Percentiles rank a stretch among this genome's conserved stretches.
These are phyloP conservation scores for Aythya baeri DNA, from an alignment of 2,113 vertebrate species.

Conservation along the genomic window DNA sequence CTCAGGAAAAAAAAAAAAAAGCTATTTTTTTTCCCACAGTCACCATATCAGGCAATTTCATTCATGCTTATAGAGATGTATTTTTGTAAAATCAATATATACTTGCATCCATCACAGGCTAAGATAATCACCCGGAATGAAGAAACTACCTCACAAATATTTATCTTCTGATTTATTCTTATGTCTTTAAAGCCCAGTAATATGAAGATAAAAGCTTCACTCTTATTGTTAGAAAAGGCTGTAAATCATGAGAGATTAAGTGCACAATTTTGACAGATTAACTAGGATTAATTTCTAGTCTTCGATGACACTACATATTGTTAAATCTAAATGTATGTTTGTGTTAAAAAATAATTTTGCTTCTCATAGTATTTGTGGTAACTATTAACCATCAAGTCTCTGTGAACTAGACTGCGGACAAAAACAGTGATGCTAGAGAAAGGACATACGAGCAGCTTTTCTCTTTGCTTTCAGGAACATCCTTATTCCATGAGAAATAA, in stretches of 20 bases:
- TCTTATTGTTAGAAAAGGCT: neutral
- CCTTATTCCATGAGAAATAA: neutral
- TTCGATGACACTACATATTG: neutral
- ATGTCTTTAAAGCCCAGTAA: neutral
- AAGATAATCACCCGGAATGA: neutral
- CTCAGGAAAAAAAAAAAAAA: neutral
- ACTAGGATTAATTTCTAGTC: slow-evolving; percentile 36
- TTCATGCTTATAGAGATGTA: neutral
- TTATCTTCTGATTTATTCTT: slow-evolving; percentile 43
- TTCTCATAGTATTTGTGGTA: neutral
- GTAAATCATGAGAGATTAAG: slow-evolving; percentile 18
- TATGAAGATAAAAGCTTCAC: slow-evolving; percentile 16
- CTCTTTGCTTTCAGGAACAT: neutral
- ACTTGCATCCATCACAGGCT: neutral
- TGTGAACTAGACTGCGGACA: neutral
- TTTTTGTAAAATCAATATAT: neutral
- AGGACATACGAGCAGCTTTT: neutral
- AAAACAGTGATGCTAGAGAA: neutral
- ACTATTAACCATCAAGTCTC: neutral
- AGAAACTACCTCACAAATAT: neutral
- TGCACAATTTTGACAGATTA: slow-evolving; percentile 38
- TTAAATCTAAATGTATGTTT: neutral
- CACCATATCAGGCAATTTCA: neutral
- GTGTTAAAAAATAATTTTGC: neutral
- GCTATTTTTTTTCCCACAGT: neutral